Conservation (phyloP, 2,113 vertebrate species). For the Australoheros scitulus region DNA sequence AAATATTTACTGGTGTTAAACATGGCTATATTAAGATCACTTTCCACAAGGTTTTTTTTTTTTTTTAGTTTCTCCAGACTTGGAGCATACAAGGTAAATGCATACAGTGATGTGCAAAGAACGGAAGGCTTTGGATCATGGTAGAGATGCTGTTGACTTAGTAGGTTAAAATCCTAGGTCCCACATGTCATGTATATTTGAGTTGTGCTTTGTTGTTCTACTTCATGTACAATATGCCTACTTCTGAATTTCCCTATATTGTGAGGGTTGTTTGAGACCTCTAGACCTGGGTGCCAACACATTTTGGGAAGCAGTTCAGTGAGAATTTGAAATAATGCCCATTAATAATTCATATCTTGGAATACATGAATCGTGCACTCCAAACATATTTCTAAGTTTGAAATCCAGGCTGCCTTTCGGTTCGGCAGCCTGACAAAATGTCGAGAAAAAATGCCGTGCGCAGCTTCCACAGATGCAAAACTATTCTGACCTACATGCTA, state of each 20-base stretch:
- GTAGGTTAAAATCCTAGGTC: slow-evolving; percentile 51
- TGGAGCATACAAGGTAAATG: slow-evolving; percentile 46
- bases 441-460: slow-evolving; percentile 16
- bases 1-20: slow-evolving; percentile 70
- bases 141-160: slow-evolving; percentile 48
- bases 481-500: slow-evolving; percentile 19
- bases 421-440: slow-evolving; percentile 18
- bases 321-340: slow-evolving; percentile 76
- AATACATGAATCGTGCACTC: slow-evolving; percentile 73
- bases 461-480: slow-evolving; percentile 27
- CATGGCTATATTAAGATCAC: slow-evolving; percentile 65
- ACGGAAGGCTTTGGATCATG: slow-evolving; percentile 40
- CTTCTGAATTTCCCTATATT: slow-evolving; percentile 63
- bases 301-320: slow-evolving; percentile 81
- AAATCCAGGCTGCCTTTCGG: slow-evolving; percentile 41
- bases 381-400: slow-evolving; percentile 70
- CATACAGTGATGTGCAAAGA: slow-evolving; percentile 20
- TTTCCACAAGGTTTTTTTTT: slow-evolving; percentile 39
- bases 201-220: slow-evolving; percentile 74
- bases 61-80: slow-evolving; percentile 27
- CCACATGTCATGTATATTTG: slow-evolving; percentile 75
- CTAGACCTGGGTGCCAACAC: slow-evolving; percentile 75
- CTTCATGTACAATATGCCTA: slow-evolving; percentile 69
- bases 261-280: slow-evolving; percentile 73
- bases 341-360: slow-evolving; percentile 79